Evolutionary conservation across 2,888 invertebrate genomes (phyloP).

Genomic region (Chymomyza amoena): DNA sequence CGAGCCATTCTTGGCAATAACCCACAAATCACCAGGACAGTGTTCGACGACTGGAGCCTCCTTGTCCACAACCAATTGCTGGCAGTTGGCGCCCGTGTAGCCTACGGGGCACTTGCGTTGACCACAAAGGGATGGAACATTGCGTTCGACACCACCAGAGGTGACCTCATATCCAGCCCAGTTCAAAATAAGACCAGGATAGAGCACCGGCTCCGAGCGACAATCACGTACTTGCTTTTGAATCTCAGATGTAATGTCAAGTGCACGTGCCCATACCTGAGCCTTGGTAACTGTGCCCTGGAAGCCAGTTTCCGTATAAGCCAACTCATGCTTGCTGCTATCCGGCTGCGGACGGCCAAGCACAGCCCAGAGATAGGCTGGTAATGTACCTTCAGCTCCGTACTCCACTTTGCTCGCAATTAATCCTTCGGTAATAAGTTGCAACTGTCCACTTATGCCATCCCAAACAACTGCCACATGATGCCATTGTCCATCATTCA

Average conservation of each 20-base stretch:
- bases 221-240: conserved; percentile 96
- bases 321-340: conserved; percentile 80
- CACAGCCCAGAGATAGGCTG: conserved; percentile 93
- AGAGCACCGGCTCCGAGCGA: conserved; percentile 93
- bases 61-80: conserved; percentile 90
- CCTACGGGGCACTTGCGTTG: conserved; percentile 93
- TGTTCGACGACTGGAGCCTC: conserved; percentile 91
- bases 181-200: conserved; percentile 90
- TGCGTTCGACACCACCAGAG: conserved; percentile 92
- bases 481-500: conserved; percentile 98
- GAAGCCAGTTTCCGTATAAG: conserved; percentile 93
- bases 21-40: conserved; percentile 96
- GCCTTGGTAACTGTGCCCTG: conserved; percentile 96
- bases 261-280: conserved; percentile 94
- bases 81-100: conserved; percentile 91
- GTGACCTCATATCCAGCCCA: conserved; percentile 97
- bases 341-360: conserved; percentile 93
- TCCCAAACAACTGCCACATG: conserved; percentile 97
- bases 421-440: conserved; percentile 95
- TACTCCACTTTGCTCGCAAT: conserved; percentile 95
- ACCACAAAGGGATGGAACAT: conserved; percentile 95
- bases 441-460: conserved; percentile 91
- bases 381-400: conserved; percentile 90
- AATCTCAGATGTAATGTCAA: conserved; percentile 94
- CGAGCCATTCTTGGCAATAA: conserved; percentile 94